These are phyloP conservation scores for Idaea dimidiata DNA, from an alignment of 2,888 invertebrate species.

Conservation along the genomic window DNA sequence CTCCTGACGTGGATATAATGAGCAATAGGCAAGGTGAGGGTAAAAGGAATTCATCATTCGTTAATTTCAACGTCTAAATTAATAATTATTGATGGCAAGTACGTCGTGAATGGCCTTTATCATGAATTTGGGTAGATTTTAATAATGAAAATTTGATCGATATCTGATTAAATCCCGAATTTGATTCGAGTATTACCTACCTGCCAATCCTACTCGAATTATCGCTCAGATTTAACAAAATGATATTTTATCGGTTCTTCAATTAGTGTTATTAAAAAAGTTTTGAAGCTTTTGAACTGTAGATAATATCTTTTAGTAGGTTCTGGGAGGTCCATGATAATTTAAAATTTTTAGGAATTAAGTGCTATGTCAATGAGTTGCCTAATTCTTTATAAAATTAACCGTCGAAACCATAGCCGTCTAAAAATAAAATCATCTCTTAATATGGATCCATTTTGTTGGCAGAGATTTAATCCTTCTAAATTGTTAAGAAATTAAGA, in stretches of 20 bases:
- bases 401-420: slow-evolving; percentile 6
- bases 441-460: background rate
- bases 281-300: slow-evolving; percentile 36
- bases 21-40: slow-evolving; percentile 3
- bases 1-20: slow-evolving; percentile 14
- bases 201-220: slow-evolving; percentile 9
- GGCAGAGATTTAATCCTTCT: background rate
- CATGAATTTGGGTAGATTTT: background rate
- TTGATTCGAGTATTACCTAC: background rate
- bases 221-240: slow-evolving; percentile 13
- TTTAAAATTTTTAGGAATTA: slow-evolving; percentile 33
- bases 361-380: slow-evolving; percentile 8
- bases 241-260: slow-evolving; percentile 34
- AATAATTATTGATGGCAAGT: background rate
- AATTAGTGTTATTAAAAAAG: slow-evolving; percentile 46
- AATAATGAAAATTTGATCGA: slow-evolving; percentile 1
- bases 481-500: background rate
- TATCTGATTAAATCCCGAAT: slow-evolving; percentile 7
- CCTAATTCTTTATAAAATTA: slow-evolving; percentile 19
- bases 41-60: background rate
- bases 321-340: slow-evolving; percentile 27
- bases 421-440: background rate
- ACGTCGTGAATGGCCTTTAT: background rate
- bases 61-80: slow-evolving; percentile 5
- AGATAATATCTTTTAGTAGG: slow-evolving; percentile 26